These are phyloP conservation scores for Trachelus iudaicus DNA, from an alignment of 2,888 invertebrate species.

Conservation along the genomic window DNA sequence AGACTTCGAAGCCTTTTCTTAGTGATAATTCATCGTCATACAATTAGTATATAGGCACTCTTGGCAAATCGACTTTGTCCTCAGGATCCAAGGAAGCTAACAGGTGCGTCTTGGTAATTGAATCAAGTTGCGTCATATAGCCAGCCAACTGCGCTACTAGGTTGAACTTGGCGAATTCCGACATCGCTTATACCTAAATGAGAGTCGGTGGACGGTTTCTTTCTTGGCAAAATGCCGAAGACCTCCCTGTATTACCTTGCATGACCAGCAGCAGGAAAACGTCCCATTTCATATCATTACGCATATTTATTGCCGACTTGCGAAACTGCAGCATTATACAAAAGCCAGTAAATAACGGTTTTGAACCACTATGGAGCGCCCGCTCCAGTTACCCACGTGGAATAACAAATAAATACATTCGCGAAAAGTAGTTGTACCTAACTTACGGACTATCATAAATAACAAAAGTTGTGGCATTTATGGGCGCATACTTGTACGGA, in stretches of 20 bases:
- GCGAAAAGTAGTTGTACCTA: constrained; percentile 54
- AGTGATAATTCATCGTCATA: background rate
- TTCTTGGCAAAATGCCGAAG: constrained; percentile 26
- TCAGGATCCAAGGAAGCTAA: background rate
- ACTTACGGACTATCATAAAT: constrained; percentile 52
- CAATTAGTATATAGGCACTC: background rate
- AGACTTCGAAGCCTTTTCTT: constrained; percentile 31
- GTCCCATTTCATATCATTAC: constrained; percentile 39
- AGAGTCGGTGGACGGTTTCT: background rate
- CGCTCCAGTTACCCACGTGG: constrained; percentile 33
- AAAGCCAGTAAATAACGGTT: constrained; percentile 47
- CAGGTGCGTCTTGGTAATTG: background rate
- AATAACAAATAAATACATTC: constrained; percentile 58
- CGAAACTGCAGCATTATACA: constrained; percentile 37
- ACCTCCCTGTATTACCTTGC: constrained; percentile 10
- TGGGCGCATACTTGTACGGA: constrained; percentile 48
- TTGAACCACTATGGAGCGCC: constrained; percentile 25
- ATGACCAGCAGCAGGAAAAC: constrained; percentile 29
- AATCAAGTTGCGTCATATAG: background rate
- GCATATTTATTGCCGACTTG: constrained; percentile 46
- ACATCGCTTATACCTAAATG: background rate
- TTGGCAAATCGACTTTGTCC: background rate
- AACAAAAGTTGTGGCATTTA: constrained; percentile 57
- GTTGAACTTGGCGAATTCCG: background rate
- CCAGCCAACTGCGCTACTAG: background rate